Evolutionary conservation across 2,113 vertebrate species (phyloP), one percentile per base, ranked within the genome.

Genomic region (Mellivora capensis): DNA sequence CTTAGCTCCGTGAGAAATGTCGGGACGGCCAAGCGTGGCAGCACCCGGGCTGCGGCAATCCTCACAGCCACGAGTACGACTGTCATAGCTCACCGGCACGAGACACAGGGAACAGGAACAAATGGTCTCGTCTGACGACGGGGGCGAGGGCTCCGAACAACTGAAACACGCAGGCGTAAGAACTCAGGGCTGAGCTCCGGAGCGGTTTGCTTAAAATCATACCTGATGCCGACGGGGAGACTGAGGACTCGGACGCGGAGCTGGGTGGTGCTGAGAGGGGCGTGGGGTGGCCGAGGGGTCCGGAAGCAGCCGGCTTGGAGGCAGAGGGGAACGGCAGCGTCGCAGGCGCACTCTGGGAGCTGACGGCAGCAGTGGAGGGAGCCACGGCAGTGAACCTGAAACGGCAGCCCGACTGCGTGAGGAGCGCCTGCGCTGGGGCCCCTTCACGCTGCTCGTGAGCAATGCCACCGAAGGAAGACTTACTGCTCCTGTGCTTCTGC

Each of bases 381-480:
- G 99, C 99, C 44, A 97, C 88, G 4, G 98, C 97, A 59, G 97
- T 90, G 95, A 99, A 99, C 97, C 99, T 99, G 96, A 23, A 97
- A 5, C 2, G 4, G 91, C 82, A 88, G 64, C 13, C 10, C 8
- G 1, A 86, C 37, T 1, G 76, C 7, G 7, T 84, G 95, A 98
- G 61, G 84, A 74, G 0, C 80, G 64, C 6, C 17, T 3, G 34
- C 67, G 11, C 17, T 31, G 34, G 49, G 42, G 4, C 7, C 20
- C 54, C 47, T 27, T 4, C 90, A 37, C 15, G 23, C 17, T 0
- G 54, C 31, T 34, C 34, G 6, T 0, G 6, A 77, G 34, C 47
- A 52, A 37, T 1, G 80, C 62, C n/a, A 69, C 27, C 87, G 5
- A 21, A 49, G 21, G 39, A 1, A 1, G 81, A 42, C 82, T 49